Evolutionary conservation across 2,113 vertebrate genomes (phyloP).

Genomic region (Neodon shergylaensis): DNA sequence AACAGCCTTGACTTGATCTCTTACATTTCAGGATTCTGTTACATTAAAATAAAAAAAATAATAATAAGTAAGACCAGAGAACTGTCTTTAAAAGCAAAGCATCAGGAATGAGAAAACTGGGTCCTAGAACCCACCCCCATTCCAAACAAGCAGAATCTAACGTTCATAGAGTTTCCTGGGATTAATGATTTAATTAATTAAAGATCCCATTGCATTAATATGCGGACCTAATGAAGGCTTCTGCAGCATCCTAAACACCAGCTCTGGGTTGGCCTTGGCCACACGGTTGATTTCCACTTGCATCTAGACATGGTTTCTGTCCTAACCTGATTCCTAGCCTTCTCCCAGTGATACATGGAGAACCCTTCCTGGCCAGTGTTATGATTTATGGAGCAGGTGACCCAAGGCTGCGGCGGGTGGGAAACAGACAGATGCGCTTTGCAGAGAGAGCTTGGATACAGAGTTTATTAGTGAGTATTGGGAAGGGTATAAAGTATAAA

Average conservation of each 20-base stretch:
- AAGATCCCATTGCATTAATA: not conserved
- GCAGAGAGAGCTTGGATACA: too few species aligned
- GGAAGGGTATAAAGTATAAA: too few species aligned
- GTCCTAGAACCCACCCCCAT: not conserved
- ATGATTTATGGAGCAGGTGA: too few species aligned
- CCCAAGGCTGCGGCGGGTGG: too few species aligned
- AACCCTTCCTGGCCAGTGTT: not conserved
- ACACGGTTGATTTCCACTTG: not conserved
- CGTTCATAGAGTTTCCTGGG: not conserved
- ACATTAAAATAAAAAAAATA: not conserved
- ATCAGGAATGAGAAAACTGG: not conserved
- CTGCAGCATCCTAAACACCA: not conserved
- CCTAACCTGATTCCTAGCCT: too few species aligned
- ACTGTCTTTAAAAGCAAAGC: not conserved
- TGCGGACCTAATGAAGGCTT: not conserved
- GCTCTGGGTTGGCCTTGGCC: not conserved
- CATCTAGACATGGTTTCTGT: not conserved
- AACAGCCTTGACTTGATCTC: not conserved
- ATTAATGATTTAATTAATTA: too few species aligned
- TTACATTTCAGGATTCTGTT: not conserved
- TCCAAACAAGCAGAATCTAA: too few species aligned
- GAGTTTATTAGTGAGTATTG: too few species aligned
- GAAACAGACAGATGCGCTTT: too few species aligned
- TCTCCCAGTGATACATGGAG: rapidly evolving
- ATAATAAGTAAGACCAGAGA: not conserved